A percentile compares a stretch with the other conserved stretches of the same genome.
These are phyloP conservation scores for Indicator indicator DNA, from an alignment of 2,113 vertebrate species.

Conservation along the genomic window DNA sequence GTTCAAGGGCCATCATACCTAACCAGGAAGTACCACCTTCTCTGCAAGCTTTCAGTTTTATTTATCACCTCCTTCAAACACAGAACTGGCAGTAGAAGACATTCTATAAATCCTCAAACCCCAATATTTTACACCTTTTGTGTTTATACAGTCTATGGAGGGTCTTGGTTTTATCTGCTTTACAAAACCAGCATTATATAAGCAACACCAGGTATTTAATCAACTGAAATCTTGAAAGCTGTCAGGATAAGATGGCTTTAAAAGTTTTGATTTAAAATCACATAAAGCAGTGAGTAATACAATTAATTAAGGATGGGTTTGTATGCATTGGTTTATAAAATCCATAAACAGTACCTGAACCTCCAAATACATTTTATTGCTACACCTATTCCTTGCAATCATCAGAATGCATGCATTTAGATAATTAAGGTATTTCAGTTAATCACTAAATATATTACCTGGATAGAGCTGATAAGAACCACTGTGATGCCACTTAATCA, in stretches of 20 bases:
- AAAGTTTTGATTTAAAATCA: not conserved
- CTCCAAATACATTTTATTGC: not conserved
- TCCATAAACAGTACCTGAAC: not conserved
- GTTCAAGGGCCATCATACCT: not conserved
- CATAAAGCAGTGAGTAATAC: not conserved
- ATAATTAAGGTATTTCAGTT: not conserved
- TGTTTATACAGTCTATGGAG: not conserved
- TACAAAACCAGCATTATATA: not conserved
- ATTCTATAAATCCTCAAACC: not conserved
- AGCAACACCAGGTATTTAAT: not conserved
- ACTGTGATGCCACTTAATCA: slow-evolving; percentile 90
- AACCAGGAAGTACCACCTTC: not conserved
- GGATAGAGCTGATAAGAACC: slow-evolving; percentile 94
- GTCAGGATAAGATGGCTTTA: not conserved
- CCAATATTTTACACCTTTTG: not conserved
- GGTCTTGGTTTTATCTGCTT: not conserved
- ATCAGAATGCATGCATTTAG: not conserved
- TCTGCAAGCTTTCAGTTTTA: not conserved
- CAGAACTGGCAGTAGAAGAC: not conserved
- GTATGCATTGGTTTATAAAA: not conserved
- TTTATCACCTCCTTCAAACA: not conserved
- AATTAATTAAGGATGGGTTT: not conserved
- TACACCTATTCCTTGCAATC: not conserved
- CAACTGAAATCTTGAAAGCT: not conserved
- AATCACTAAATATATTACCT: slow-evolving; percentile 80